Evolutionary conservation across 2,113 vertebrate species (phyloP).

Genomic region (Murina feae): DNA sequence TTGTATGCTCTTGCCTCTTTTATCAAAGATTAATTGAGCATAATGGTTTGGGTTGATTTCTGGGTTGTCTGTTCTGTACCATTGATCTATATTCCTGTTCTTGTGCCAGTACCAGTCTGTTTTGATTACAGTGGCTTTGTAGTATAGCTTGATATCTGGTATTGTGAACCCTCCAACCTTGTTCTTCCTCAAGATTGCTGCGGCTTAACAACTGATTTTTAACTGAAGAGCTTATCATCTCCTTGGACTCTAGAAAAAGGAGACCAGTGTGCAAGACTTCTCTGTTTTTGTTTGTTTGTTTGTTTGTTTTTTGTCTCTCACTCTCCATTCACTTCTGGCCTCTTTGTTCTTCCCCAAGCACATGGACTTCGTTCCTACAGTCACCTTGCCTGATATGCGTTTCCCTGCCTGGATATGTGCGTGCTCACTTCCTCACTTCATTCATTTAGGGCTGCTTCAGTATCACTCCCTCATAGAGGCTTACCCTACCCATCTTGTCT

Average conservation of each 20-base stretch:
- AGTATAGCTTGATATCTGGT: too few relatives aligned
- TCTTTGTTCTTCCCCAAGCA: neutral
- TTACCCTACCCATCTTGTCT: neutral
- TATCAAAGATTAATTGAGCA: too few relatives aligned
- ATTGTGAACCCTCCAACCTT: too few relatives aligned
- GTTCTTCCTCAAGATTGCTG: too few relatives aligned
- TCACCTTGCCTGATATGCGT: neutral
- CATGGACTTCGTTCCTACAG: neutral
- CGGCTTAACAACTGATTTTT: neutral
- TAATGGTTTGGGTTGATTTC: too few relatives aligned
- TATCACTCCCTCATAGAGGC: neutral
- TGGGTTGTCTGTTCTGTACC: too few relatives aligned
- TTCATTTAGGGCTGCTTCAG: neutral
- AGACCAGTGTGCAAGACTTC: neutral
- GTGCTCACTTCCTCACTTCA: neutral
- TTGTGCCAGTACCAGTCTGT: too few relatives aligned
- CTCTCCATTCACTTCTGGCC: neutral
- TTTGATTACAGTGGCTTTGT: too few relatives aligned
- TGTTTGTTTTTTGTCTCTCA: neutral
- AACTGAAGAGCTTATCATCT: neutral
- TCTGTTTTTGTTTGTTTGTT: neutral
- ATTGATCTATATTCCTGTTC: too few relatives aligned
- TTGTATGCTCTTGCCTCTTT: too few relatives aligned
- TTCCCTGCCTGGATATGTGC: neutral
- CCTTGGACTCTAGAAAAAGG: neutral